Evolutionary conservation across 2,797 vertebrate species (phyloP), one percentile per base, ranked within the genome.

Genomic region (Acanthopagrus latus): DNA sequence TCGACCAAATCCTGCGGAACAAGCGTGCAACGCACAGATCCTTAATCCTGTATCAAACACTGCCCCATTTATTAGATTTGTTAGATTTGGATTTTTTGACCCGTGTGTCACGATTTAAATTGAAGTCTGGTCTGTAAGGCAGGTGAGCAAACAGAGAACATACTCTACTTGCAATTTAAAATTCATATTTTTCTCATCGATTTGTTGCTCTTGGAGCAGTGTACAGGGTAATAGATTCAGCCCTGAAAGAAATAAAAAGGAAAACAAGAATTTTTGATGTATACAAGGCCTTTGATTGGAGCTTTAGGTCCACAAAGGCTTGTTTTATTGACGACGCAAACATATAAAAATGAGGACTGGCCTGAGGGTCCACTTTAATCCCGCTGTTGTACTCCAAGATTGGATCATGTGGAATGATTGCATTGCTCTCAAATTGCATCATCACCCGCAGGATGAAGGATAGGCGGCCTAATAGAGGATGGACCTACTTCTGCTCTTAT

Each of bases 381-480:
- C 72, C 17, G 11, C 29, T 74, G 64, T 74, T 86, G 60, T 80
- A 54, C 78, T 74, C 66, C 43, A 33, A 79, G 79, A 89, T 87
- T 88, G 83, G 74, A 90, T 92, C 86, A 91, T 71, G 80, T 66
- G 82, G 81, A 88, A 89, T 87, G 77, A 91, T 86, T 89, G 79
- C 83, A 82, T 91, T 91, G 83, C 89, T 76, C 88, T 83, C 75
- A 80, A 87, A 85, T 92, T 94, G 89, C 92, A 91, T 94, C 92
- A 93, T 87, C 86, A 84, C 89, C 87, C 60, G 25, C 69, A 91
- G 87, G 80, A 90, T 85, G 81, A 88, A 80, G 74, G 84, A 83
- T 84, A 62, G 74, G 82, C 47, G 0, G 51, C 59, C 77, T 86
- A 89, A 92, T 85, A 80, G 83, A 83, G 81, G 83, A 83, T 59